phyloP scores from a whole-genome alignment of 2,797 vertebrate genomes.

The Acipenser transmontanus region DNA sequence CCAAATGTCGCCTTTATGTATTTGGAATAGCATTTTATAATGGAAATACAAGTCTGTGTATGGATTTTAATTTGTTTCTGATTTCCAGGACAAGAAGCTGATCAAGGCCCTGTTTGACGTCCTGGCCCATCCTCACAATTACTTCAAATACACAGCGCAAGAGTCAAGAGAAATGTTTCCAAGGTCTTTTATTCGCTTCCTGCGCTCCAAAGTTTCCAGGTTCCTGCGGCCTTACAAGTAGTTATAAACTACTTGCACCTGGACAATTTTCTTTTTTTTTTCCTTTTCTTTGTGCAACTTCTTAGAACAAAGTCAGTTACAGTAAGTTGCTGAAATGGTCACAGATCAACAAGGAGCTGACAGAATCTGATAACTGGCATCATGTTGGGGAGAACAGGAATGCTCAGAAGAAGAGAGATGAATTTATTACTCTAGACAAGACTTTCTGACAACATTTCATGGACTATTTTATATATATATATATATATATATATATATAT shows the following conservation, averaged over 20 bases:
- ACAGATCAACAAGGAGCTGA: too few relatives aligned
- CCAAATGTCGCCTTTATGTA: too few relatives aligned
- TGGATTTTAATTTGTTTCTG: neutral
- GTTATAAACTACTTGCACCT: neutral
- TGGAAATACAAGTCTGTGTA: neutral
- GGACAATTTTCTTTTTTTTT: neutral
- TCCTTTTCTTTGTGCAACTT: conserved; percentile 4
- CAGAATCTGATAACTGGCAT: too few relatives aligned
- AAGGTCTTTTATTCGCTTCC: conserved; percentile 90
- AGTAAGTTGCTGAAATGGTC: too few relatives aligned
- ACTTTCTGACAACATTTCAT: too few relatives aligned
- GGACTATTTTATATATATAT: too few relatives aligned
- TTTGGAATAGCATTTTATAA: too few relatives aligned
- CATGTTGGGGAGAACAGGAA: too few relatives aligned
- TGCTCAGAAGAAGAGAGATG: too few relatives aligned
- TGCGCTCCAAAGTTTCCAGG: conserved; percentile 93
- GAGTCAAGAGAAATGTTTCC: conserved; percentile 98
- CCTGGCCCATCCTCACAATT: conserved; percentile 94
- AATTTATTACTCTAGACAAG: too few relatives aligned
- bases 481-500: too few relatives aligned
- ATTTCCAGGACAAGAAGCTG: conserved; percentile 90
- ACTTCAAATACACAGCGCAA: conserved; percentile 96
- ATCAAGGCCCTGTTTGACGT: conserved; percentile 96
- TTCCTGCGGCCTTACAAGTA: conserved; percentile 87
- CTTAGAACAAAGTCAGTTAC: neutral